phyloP scores from a whole-genome alignment of 2,113 vertebrate species.

The Sapayoa aenigma region DNA sequence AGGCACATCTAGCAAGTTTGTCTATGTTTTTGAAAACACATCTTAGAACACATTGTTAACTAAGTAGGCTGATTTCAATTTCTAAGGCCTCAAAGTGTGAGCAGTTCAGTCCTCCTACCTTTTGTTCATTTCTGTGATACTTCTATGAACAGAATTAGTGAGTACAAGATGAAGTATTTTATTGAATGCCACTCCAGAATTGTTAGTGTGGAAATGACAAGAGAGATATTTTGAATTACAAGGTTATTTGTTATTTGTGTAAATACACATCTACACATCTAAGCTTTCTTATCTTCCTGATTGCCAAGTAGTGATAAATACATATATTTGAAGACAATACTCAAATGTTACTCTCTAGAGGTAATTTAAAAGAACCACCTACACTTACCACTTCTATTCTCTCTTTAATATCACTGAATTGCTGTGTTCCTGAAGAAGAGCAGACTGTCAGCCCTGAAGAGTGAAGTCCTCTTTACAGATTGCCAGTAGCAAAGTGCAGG shows the following conservation, averaged over 20 bases:
- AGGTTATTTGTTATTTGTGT: not conserved
- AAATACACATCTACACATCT: not conserved
- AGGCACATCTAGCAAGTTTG: not conserved
- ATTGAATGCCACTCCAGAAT: not conserved
- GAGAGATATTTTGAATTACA: not conserved
- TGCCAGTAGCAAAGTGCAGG: not conserved
- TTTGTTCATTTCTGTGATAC: not conserved
- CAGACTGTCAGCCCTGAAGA: not conserved
- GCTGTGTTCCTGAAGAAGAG: not conserved
- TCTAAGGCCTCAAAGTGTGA: not conserved
- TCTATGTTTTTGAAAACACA: not conserved
- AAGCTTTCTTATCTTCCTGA: not conserved
- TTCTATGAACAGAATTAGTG: not conserved
- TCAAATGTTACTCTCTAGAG: not conserved
- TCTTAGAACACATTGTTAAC: not conserved
- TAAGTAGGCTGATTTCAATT: not conserved
- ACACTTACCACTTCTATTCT: not conserved
- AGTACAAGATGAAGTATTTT: not conserved
- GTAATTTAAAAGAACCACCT: constrained; percentile 25
- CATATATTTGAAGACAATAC: not conserved
- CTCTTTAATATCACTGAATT: not conserved
- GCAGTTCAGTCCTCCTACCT: not conserved
- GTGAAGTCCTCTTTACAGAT: not conserved
- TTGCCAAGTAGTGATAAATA: not conserved
- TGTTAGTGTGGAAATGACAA: not conserved